A percentile compares a stretch with the other conserved stretches of the same genome.
Conservation (phyloP, 2,888 invertebrate genomes). For the Drosophila nr. medialis region DNA sequence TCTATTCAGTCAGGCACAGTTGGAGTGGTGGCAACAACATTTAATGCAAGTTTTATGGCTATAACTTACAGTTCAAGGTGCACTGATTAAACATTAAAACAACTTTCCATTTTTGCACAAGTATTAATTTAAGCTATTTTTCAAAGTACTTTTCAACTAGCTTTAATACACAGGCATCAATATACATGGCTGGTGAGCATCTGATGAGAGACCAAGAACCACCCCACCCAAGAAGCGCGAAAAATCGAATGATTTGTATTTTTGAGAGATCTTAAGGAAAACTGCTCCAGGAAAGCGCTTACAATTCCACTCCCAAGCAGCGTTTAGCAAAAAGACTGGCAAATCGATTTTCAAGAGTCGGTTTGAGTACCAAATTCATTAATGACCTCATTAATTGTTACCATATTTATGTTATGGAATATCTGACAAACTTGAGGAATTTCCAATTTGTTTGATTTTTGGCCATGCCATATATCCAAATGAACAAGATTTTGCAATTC, state of each 20-base stretch:
- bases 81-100: background rate
- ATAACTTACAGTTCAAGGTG: constrained; percentile 15
- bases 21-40: background rate
- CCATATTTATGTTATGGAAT: background rate
- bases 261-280: background rate
- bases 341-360: background rate
- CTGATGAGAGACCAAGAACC: background rate
- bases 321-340: background rate
- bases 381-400: background rate
- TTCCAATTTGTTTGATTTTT: background rate
- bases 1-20: background rate
- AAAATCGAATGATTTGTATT: background rate
- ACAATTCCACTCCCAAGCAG: background rate
- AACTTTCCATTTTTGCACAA: constrained; percentile 7
- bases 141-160: background rate
- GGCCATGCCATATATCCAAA: too few species aligned
- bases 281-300: background rate
- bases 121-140: background rate
- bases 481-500: too few species aligned
- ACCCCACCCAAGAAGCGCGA: background rate
- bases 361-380: background rate
- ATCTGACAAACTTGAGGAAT: background rate
- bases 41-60: constrained; percentile 18
- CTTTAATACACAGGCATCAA: background rate
- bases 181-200: background rate